Evolutionary conservation across 2,797 vertebrate genomes (phyloP).

Genomic region (Sebastes taczanowskii): DNA sequence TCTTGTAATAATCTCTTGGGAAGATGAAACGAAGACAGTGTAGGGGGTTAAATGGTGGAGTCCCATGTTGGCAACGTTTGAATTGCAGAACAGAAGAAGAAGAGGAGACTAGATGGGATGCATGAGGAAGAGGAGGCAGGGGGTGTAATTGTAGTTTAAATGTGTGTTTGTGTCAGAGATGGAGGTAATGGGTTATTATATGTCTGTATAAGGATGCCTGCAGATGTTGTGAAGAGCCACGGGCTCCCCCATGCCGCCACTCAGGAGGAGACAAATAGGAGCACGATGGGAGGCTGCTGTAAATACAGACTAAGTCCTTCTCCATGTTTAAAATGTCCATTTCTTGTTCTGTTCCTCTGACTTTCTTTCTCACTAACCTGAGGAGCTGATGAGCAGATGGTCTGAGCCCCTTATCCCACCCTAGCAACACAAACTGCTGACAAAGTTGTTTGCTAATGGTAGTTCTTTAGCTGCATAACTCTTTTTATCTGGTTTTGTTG

Average conservation of each 20-base stretch:
- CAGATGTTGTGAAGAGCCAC: conserved; percentile 73
- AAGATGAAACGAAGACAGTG: conserved; percentile 24
- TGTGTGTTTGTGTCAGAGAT: conserved; percentile 81
- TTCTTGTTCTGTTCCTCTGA: conserved; percentile 31
- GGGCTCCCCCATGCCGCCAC: conserved; percentile 50
- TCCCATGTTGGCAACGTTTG: conserved; percentile 40
- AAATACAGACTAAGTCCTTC: conserved; percentile 70
- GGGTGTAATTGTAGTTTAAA: conserved; percentile 84
- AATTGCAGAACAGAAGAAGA: conserved; percentile 68
- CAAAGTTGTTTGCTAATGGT: conserved; percentile 48
- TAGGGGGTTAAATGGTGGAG: conserved; percentile 40
- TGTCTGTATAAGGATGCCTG: conserved; percentile 68
- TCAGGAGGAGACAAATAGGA: conserved; percentile 77
- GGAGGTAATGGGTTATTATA: conserved; percentile 82
- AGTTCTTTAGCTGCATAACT: conserved; percentile 18
- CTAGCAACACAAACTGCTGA: conserved; percentile 52
- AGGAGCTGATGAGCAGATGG: conserved; percentile 57
- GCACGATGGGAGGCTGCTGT: conserved; percentile 70
- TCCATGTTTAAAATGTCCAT: conserved; percentile 69
- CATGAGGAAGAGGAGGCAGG: conserved; percentile 70
- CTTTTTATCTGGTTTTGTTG: neutral
- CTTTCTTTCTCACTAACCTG: conserved; percentile 36
- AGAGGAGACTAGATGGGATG: conserved; percentile 59
- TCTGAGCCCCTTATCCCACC: conserved; percentile 33
- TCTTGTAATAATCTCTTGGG: conserved; percentile 33